Base-by-base conservation (phyloP, 2,888 invertebrate genomes). In the Amiota communis region DNA sequence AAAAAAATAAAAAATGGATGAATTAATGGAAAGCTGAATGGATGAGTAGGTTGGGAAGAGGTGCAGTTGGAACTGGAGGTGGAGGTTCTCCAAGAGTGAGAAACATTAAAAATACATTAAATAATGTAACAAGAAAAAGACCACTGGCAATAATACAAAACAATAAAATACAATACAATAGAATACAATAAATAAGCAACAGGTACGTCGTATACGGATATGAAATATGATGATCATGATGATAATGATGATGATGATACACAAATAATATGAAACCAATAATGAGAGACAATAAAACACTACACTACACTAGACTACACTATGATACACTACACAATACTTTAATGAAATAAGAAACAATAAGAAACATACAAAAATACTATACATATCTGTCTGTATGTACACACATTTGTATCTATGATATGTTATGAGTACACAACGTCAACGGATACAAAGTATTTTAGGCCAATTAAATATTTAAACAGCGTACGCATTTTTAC, bases 391-490 rank as follows among this genome's bases (percentile, higher is more conserved):
- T 36, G 6, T 6, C 2, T 36, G 8, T 36, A 36, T 6, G 3
- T 36, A 36, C 4, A 36, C 6, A 36, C 36, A 36, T 36, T 36
- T 36, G 36, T 36, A 36, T 36, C 36, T 36, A 36, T 36, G 36
- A 6, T 36, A 36, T 6, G 8, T 2, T 36, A 36, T 6, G 36
- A 13, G n/a, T 53, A n/a, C 13, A 13, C 15, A 12, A 20, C 13
- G 61, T 13, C 63, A 64, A 13, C 47, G 48, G 46, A 47, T 65
- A 65, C 65, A 47, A 47, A 65, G n/a, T 48, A 47, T 49, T 65
- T 65, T 48, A 65, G 65, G 49, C n/a, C 65, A 65, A 65, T 65
- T 65, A 65, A 64, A 64, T 64, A 64, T 64, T 64, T 64, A 64
- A 64, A 47, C 49, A 17, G 15, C 49, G 65, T 65, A 65, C 65